Percentiles rank a stretch among this genome's conserved stretches.
phyloP scores from a whole-genome alignment of 2,797 vertebrate genomes.

The Sebastes aleutianus region DNA sequence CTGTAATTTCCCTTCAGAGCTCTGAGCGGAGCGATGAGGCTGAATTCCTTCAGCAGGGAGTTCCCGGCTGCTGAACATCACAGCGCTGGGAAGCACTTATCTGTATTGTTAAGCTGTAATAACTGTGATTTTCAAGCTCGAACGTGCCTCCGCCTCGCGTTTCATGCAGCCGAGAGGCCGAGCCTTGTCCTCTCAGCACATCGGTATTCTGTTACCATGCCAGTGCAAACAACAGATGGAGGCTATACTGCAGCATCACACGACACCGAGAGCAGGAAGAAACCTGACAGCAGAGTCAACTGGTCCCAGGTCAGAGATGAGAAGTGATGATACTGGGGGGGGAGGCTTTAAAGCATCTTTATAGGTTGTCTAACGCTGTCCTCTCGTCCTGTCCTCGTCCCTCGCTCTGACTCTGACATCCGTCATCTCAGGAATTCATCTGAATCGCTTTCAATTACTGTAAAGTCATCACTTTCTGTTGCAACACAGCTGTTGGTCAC shows the following conservation, averaged over 20 bases:
- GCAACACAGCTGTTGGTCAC: not conserved
- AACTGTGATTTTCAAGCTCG: slow-evolving; percentile 23
- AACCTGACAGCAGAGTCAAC: not conserved
- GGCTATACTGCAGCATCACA: not conserved
- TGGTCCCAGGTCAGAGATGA: not conserved
- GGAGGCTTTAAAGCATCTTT: not conserved
- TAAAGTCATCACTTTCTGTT: not conserved
- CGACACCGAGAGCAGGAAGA: not conserved
- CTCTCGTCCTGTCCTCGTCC: not conserved
- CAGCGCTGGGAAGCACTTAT: not conserved
- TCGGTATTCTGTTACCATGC: slow-evolving; percentile 25
- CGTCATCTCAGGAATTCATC: not conserved
- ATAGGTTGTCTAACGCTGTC: too few relatives aligned
- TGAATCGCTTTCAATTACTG: not conserved
- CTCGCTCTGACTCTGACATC: not conserved
- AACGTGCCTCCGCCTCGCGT: slow-evolving; percentile 17
- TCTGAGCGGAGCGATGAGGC: not conserved
- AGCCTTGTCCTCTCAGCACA: slow-evolving; percentile 22
- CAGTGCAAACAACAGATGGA: not conserved
- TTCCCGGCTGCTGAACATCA: not conserved
- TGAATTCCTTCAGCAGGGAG: not conserved
- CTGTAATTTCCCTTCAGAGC: slow-evolving; percentile 10
- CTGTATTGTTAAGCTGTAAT: slow-evolving; percentile 1
- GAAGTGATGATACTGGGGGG: not conserved
- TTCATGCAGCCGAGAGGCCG: not conserved